Evolutionary conservation across 2,888 invertebrate species (phyloP), one percentile per base, ranked within the genome.

Genomic region (Pseudococcus longispinus): DNA sequence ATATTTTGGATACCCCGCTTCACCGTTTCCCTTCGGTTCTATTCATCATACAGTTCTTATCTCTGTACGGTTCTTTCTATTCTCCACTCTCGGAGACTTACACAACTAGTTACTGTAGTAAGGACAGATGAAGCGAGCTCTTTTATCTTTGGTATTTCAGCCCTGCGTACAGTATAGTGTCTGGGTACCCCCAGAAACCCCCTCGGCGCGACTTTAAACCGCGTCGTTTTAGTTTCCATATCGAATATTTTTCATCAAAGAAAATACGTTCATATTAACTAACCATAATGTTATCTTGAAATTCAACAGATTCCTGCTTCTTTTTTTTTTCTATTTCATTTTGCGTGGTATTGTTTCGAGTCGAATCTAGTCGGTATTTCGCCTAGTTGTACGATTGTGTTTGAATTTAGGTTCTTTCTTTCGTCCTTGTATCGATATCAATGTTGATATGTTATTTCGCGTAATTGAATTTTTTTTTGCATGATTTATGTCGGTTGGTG

Each of bases 101-200:
- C 85, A 85, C 85, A 85, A 85, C 85, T 85, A 85, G 85, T 85
- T 85, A 85, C 85, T 85, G 85, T 85, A 70, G 85, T 85, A 70
- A 85, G 85, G 85, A 85, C 85, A 85, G 85, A 85, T 70, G 70
- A 85, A 70, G 85, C 85, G 44, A 85, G 42, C 65, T 44, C 65
- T 85, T 85, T 85, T 44, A 65, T 65, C 65, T 85, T 85, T 85
- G n/a, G 70, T 85, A 60, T 60, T 85, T 85, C 85, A 85, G 85
- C 85, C 85, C 85, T 85, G 65, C 42, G 65, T 70, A 74, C 18
- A 42, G 77, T 42, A 37, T 74, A 80, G 77, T 80, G 77, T 80
- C 77, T 80, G 37, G 37, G 77, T 80, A 80, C 77, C 42, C 77
- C 77, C 42, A 32, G n/a, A 74, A 74, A 37, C 32, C 77, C 77